Evolutionary conservation across 2,888 invertebrate species (phyloP), one percentile per base, ranked within the genome.

Genomic region (Zaprionus lineosus): DNA sequence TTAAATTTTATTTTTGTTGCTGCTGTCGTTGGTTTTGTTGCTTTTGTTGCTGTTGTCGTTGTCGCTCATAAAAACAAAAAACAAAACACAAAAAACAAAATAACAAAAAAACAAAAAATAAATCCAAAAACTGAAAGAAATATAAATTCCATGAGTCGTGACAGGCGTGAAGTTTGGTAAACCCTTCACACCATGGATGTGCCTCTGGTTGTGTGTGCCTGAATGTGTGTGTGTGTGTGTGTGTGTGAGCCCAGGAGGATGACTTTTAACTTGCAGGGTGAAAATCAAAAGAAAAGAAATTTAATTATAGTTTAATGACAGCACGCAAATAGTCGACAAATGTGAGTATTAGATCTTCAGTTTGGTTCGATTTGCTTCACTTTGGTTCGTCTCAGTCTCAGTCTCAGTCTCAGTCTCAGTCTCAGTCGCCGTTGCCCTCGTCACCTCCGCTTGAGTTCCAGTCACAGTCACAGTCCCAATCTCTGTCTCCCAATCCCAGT

Each of bases 281-380:
- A 79, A 84, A 84, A 78, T 78, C 78, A 62, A 84, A 84, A 81
- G 84, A 74, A 78, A 78, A 81, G 81, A 85, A 81, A 81, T 81
- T 84, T 81, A 81, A 84, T 85, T 83, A 83, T 78, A 83, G 68
- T 63, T 68, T 78, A 74, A 71, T 75, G 78, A 70, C 79, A 68
- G 77, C 69, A 71, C 64, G 79, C 83, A 84, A 84, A 85, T 78
- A 78, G 84, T 84, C 69, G 73, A 67, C 72, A 72, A 70, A 66
- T 69, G 66, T 65, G 71, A 55, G 66, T 60, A 66, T 72, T 66
- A 51, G 36, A 55, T 51, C 39, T 48, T 64, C 43, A 15, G 18
- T 59, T 33, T 50, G 34, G 67, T n/a, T n/a, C n/a, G n/a, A n/a
- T n/a, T n/a, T 3, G 29, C 9, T 29, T n/a, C 4, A 28, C 4